phyloP scores from a whole-genome alignment of 2,888 invertebrate genomes.

The Girardia tigrina region DNA sequence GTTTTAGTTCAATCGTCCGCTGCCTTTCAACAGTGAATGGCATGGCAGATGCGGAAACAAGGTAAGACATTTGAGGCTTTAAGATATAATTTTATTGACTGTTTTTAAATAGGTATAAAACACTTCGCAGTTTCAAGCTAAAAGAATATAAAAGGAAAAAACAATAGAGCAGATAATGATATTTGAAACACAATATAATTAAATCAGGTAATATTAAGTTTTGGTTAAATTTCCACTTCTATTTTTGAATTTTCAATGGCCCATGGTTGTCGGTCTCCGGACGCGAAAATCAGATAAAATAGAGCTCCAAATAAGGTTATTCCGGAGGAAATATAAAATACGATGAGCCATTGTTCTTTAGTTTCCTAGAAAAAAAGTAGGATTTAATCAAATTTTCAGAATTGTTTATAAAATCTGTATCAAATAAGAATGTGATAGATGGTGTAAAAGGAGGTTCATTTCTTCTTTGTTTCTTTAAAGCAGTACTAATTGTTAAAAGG shows the following conservation, averaged over 20 bases:
- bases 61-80: too few relatives aligned
- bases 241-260: neutral
- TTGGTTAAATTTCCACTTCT: neutral
- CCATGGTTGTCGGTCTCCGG: conserved; percentile 11
- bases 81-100: neutral
- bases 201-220: neutral
- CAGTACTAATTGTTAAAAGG: too few relatives aligned
- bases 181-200: neutral
- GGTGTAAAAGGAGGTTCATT: too few relatives aligned
- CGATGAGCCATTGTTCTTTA: conserved; percentile 7
- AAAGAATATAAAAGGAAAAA: too few relatives aligned
- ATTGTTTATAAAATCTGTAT: neutral
- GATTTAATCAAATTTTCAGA: neutral
- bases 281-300: conserved; percentile 18
- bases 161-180: too few relatives aligned
- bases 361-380: conserved; percentile 3
- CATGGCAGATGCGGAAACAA: too few relatives aligned
- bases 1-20: too few relatives aligned
- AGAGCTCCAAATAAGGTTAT: conserved; percentile 4
- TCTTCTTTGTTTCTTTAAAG: too few relatives aligned
- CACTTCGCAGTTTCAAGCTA: too few relatives aligned
- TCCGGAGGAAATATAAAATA: conserved; percentile 18
- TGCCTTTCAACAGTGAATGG: too few relatives aligned
- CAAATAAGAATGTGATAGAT: neutral
- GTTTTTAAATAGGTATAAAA: neutral